Conservation (phyloP, 2,797 vertebrate genomes). For the Chlorospingus semifuscus region DNA sequence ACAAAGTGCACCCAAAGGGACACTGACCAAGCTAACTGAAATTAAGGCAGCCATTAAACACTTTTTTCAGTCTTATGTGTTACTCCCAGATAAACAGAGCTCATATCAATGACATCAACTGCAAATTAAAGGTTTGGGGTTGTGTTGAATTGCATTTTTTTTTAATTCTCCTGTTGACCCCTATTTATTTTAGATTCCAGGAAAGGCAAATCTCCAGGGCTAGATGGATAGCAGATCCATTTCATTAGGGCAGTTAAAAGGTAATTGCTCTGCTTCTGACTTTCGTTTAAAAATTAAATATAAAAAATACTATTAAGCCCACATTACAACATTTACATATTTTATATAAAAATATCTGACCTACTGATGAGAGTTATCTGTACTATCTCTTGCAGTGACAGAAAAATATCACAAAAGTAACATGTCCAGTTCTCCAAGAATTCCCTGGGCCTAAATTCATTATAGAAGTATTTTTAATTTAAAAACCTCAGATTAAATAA, state of each 20-base stretch:
- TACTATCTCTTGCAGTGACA: neutral
- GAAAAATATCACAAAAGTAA: neutral
- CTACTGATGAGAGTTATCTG: neutral
- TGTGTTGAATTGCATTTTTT: neutral
- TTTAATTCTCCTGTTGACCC: neutral
- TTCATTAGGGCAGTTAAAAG: neutral
- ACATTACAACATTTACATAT: neutral
- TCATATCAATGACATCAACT: neutral
- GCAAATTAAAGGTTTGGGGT: neutral
- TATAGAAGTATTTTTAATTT: neutral
- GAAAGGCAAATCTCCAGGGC: neutral
- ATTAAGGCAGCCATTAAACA: constrained; percentile 1
- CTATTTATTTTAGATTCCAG: neutral
- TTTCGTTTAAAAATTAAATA: neutral
- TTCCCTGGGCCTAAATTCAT: neutral
- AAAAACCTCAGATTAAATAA: neutral
- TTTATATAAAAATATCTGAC: neutral
- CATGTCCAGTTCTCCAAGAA: neutral
- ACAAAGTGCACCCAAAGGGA: neutral
- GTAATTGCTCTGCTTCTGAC: neutral
- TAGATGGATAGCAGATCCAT: neutral
- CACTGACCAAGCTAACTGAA: constrained; percentile 20
- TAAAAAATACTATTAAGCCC: neutral
- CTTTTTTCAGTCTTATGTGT: constrained; percentile 13
- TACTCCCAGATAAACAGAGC: constrained; percentile 38